These are phyloP conservation scores for Carassius carassius DNA, from an alignment of 2,113 vertebrate species.

Conservation along the genomic window DNA sequence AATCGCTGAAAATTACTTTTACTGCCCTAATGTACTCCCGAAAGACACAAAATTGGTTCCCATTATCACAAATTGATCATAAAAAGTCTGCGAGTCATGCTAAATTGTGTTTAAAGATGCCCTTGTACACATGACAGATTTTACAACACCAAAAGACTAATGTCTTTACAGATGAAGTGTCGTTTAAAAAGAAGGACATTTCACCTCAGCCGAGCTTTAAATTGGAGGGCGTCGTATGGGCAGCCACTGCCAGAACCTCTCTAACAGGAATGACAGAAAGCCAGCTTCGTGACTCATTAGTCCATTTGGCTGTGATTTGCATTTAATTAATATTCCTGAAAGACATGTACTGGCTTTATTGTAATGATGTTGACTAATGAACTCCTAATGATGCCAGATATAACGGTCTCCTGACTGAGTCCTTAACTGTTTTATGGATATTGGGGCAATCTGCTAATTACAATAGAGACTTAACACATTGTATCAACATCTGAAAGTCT, in stretches of 20 bases:
- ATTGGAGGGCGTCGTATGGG: background rate
- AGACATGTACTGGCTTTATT: conserved; percentile 63
- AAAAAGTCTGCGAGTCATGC: conserved; percentile 48
- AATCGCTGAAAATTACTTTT: conserved; percentile 59
- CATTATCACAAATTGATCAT: conserved; percentile 60
- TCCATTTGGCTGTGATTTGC: conserved; percentile 39
- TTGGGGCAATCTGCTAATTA: conserved; percentile 79
- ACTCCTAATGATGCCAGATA: conserved; percentile 77
- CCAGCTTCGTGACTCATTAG: conserved; percentile 46
- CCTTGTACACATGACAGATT: conserved; percentile 6
- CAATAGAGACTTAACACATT: conserved; percentile 68
- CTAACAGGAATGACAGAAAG: conserved; percentile 12
- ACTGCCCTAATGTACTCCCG: conserved; percentile 56
- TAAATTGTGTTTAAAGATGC: conserved; percentile 34
- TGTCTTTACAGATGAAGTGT: background rate
- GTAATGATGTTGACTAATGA: conserved; percentile 79
- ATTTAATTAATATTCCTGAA: conserved; percentile 54
- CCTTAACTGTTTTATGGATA: conserved; percentile 79
- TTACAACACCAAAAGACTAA: background rate
- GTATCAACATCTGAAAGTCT: conserved; percentile 64
- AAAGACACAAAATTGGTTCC: conserved; percentile 43
- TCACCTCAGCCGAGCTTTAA: conserved; percentile 6
- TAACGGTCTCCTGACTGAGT: conserved; percentile 75
- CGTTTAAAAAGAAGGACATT: conserved; percentile 2
- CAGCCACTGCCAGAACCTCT: background rate